Conservation (phyloP, 2,113 vertebrate species). For the Amia ocellicauda region DNA sequence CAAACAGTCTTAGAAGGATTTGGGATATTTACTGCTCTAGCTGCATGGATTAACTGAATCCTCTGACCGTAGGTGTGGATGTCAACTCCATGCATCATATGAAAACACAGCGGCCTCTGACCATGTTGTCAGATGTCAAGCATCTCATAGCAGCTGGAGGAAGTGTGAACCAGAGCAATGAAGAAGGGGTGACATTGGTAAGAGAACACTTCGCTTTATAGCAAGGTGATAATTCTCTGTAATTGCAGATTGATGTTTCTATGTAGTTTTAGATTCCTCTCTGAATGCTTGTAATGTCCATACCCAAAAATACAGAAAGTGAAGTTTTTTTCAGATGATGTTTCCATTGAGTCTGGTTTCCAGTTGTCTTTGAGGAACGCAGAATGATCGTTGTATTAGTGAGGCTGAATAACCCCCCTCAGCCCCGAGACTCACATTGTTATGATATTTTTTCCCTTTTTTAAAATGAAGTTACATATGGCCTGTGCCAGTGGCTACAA, state of each 20-base stretch:
- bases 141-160: slow-evolving; percentile 73
- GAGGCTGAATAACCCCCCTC: no score
- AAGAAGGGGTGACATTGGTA: slow-evolving; percentile 87
- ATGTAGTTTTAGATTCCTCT: neutral
- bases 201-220: slow-evolving; percentile 33
- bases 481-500: slow-evolving; percentile 86
- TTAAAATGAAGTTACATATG: slow-evolving; percentile 75
- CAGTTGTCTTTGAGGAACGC: no score
- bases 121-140: slow-evolving; percentile 82
- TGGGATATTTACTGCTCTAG: neutral
- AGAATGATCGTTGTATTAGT: no score
- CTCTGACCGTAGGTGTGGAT: slow-evolving; percentile 73
- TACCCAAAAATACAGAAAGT: no score
- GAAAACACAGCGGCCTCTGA: slow-evolving; percentile 73
- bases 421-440: no score
- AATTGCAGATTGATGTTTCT: neutral
- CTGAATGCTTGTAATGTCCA: neutral
- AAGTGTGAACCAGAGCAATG: slow-evolving; percentile 75
- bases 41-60: slow-evolving; percentile 12
- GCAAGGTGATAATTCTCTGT: neutral
- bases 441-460: slow-evolving; percentile 15
- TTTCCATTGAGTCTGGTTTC: no score
- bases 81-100: slow-evolving; percentile 72
- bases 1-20: neutral
- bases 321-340: no score